Percentiles rank a stretch among this genome's conserved stretches.
phyloP scores from a whole-genome alignment of 1,140 invertebrate genomes.

The Anastatus disparis region DNA sequence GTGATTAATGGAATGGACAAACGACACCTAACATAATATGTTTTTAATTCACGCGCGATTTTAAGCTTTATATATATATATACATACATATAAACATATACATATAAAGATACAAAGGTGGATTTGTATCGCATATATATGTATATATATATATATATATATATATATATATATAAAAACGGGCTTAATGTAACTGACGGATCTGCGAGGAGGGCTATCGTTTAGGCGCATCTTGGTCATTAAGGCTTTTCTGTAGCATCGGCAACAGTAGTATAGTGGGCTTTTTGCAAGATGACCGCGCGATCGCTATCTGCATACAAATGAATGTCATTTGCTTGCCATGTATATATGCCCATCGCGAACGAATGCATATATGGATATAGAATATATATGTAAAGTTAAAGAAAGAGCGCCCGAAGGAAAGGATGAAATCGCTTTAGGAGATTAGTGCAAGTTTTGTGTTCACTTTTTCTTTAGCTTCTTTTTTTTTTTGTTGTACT shows the following conservation, averaged over 20 bases:
- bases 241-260: constrained; percentile 46
- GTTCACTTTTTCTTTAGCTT: no score
- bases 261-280: no score
- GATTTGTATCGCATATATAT: no score
- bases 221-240: constrained; percentile 61
- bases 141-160: no score
- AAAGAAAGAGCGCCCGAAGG: no score
- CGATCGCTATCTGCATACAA: constrained; percentile 61
- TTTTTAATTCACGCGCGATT: constrained; percentile 59
- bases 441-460: no score
- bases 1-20: constrained; percentile 27
- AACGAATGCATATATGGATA: neutral
- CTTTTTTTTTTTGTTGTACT: no score
- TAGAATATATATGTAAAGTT: no score
- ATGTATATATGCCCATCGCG: constrained; percentile 32
- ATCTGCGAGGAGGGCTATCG: constrained; percentile 61
- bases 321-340: constrained; percentile 57
- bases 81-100: no score
- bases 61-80: no score
- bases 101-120: no score
- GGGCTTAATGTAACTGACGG: constrained; percentile 58
- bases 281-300: constrained; percentile 42
- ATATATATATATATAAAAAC: neutral
- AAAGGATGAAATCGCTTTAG: no score
- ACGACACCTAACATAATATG: constrained; percentile 55